Percentiles rank a stretch among this genome's conserved stretches.
Conservation (phyloP, 1,140 invertebrate genomes). For the Euura saliciscinereae region DNA sequence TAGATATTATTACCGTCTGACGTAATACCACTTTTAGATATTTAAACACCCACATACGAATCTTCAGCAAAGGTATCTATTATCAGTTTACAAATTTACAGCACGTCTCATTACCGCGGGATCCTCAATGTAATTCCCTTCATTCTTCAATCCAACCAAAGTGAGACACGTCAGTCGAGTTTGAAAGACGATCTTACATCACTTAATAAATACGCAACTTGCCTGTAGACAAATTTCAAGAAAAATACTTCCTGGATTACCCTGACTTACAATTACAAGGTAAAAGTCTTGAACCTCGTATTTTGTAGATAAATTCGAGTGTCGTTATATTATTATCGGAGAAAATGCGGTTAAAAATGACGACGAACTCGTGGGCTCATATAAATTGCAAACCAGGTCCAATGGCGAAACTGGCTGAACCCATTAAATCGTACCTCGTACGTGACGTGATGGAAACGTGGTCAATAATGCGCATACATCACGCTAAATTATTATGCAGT, state of each 20-base stretch:
- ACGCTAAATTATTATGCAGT: background rate
- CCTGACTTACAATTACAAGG: no score
- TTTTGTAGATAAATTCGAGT: no score
- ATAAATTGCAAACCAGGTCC: background rate
- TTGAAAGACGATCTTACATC: background rate
- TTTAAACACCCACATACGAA: background rate
- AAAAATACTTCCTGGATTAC: no score
- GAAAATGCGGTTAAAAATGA: no score
- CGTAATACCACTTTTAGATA: conserved; percentile 2
- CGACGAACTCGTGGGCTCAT: no score
- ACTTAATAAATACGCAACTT: background rate
- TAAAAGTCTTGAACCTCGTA: no score
- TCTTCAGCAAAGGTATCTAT: conserved; percentile 1
- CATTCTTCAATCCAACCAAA: background rate
- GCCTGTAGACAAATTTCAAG: no score
- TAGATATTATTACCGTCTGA: background rate
- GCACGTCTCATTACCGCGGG: background rate
- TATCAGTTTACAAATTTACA: background rate
- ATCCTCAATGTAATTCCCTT: background rate
- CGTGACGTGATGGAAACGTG: background rate
- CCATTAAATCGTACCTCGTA: background rate
- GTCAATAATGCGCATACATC: background rate
- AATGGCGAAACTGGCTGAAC: background rate
- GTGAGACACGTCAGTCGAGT: background rate
- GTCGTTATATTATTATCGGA: no score